Percentiles rank a stretch among this genome's conserved stretches.
Conservation (phyloP, 1,140 invertebrate genomes). For the Ruditapes philippinarum region DNA sequence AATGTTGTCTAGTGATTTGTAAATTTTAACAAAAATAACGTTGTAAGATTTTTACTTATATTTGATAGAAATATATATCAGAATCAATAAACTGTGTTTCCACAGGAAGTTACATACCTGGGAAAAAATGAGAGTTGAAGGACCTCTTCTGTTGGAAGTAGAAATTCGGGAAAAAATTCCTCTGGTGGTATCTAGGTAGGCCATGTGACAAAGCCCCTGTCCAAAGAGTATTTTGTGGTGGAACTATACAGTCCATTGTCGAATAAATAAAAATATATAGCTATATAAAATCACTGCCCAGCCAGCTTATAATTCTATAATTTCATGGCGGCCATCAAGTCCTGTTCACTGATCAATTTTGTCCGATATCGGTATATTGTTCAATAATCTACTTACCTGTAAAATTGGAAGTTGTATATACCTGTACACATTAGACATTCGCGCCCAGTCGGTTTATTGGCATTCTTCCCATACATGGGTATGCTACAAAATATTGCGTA, state of each 20-base stretch:
- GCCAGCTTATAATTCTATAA: slow-evolving; percentile 53
- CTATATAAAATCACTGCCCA: slow-evolving; percentile 57
- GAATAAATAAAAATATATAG: slow-evolving; percentile 46
- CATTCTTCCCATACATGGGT: too few relatives aligned
- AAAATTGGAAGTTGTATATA: slow-evolving; percentile 35
- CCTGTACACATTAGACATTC: background rate
- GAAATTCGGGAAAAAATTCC: slow-evolving; percentile 62
- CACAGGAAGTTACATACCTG: slow-evolving; percentile 40
- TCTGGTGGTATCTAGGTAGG: slow-evolving; percentile 52
- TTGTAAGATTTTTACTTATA: too few relatives aligned
- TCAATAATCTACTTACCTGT: slow-evolving; percentile 62
- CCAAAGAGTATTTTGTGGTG: slow-evolving; percentile 53
- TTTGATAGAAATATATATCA: too few relatives aligned
- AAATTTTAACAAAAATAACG: too few relatives aligned
- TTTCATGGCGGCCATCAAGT: slow-evolving; percentile 63
- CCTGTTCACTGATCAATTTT: slow-evolving; percentile 29
- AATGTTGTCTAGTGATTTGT: too few relatives aligned
- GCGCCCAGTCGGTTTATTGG: too few relatives aligned
- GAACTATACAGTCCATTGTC: slow-evolving; percentile 69
- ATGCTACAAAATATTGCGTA: too few relatives aligned
- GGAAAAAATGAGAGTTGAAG: slow-evolving; percentile 47
- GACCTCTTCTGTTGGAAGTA: slow-evolving; percentile 54
- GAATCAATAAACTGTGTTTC: background rate
- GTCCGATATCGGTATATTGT: slow-evolving; percentile 45
- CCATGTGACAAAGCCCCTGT: slow-evolving; percentile 61